A percentile compares a stretch with the other conserved stretches of the same genome.
Conservation (phyloP, 2,113 vertebrate species). For the Malaclemys terrapin region DNA sequence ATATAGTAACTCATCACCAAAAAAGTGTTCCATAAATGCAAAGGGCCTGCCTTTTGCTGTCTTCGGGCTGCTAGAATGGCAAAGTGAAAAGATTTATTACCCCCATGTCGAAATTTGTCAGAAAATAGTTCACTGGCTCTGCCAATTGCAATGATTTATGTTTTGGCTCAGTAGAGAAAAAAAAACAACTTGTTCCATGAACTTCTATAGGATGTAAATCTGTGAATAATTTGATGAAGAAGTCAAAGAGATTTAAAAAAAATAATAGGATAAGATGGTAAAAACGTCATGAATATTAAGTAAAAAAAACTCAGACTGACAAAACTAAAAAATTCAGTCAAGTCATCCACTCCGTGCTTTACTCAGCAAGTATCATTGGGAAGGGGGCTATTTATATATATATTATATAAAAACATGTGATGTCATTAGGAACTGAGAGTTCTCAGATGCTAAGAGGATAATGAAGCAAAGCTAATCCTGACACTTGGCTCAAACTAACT, state of each 20-base stretch:
- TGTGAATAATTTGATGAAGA: background rate
- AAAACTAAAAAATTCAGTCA: background rate
- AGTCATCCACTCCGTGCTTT: background rate
- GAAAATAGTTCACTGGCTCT: background rate
- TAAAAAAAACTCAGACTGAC: background rate
- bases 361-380: background rate
- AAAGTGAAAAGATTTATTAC: background rate
- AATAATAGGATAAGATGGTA: too few species aligned
- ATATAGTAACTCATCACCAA: too few species aligned
- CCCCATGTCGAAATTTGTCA: background rate
- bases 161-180: background rate
- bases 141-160: background rate
- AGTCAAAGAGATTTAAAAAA: background rate
- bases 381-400: too few species aligned
- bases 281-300: too few species aligned
- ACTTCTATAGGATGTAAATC: background rate
- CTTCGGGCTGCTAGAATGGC: background rate
- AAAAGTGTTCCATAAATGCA: too few species aligned
- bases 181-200: background rate
- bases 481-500: conserved; percentile 37
- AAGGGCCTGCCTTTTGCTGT: background rate
- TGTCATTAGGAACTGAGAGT: conserved; percentile 25
- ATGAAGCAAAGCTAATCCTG: conserved; percentile 41
- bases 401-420: conserved; percentile 25
- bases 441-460: conserved; percentile 43